These are phyloP conservation scores for Nemurella pictetii DNA, from an alignment of 2,888 invertebrate species.

Conservation along the genomic window DNA sequence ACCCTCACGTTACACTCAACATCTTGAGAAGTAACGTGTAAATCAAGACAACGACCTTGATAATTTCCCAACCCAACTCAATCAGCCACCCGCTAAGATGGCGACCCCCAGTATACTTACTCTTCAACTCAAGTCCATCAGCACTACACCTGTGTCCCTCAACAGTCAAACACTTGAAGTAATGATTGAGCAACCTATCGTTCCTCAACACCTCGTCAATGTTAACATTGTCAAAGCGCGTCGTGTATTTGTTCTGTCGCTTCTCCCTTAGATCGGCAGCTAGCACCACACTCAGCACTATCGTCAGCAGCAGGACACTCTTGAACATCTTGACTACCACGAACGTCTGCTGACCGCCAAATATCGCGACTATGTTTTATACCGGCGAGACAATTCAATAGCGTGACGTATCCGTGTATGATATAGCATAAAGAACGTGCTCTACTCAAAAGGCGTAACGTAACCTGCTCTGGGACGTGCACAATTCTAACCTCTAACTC, in stretches of 20 bases:
- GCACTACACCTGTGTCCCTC: slow-evolving; percentile 63
- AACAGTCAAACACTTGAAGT: slow-evolving; percentile 61
- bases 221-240: slow-evolving; percentile 60
- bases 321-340: background rate
- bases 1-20: too few relatives aligned
- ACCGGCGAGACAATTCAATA: background rate
- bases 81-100: background rate
- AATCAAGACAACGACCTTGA: too few relatives aligned
- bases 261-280: background rate
- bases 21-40: too few relatives aligned
- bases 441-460: background rate
- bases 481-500: background rate
- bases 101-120: slow-evolving; percentile 52
- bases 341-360: background rate
- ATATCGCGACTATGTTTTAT: background rate
- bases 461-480: background rate
- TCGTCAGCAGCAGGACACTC: background rate
- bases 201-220: slow-evolving; percentile 62
- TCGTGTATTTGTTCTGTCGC: slow-evolving; percentile 50
- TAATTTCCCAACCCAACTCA: background rate
- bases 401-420: background rate
- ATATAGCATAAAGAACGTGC: background rate
- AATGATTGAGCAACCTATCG: slow-evolving; percentile 60
- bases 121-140: slow-evolving; percentile 63
- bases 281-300: background rate